Conservation (phyloP, 35 echinoderm and acorn worm genomes). For the Strongylocentrotus purpuratus region DNA sequence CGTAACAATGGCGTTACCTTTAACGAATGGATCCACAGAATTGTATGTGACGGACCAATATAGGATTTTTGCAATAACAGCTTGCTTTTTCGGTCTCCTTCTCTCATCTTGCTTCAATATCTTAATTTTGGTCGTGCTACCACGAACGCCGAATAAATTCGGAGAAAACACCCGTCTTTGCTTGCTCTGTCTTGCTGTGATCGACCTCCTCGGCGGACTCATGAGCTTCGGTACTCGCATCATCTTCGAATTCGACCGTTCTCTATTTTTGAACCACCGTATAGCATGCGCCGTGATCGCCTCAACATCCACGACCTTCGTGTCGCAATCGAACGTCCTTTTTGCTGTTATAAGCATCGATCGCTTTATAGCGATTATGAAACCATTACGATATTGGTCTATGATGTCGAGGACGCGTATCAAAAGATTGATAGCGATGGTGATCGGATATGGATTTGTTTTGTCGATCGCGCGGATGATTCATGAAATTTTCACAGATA, state of each 20-base stretch:
- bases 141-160: conserved; percentile 23
- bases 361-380: conserved; percentile 23
- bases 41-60: neutral
- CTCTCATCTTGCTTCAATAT: neutral
- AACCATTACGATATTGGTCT: neutral
- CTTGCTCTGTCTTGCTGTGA: neutral
- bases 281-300: neutral
- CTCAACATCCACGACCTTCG: neutral
- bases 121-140: neutral
- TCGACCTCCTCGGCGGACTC: conserved; percentile 5
- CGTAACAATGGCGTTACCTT: neutral
- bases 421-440: neutral
- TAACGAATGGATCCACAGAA: neutral
- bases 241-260: conserved; percentile 6
- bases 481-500: neutral
- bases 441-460: neutral
- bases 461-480: neutral
- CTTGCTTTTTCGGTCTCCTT: neutral
- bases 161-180: conserved; percentile 23
- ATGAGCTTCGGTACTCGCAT: neutral
- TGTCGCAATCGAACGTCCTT: neutral
- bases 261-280: neutral
- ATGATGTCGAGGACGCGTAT: neutral
- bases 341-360: conserved; percentile 14
- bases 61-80: neutral